A percentile compares a stretch with the other conserved stretches of the same genome.
phyloP scores from a whole-genome alignment of 2,113 vertebrate genomes.

The Fregetta grallaria region DNA sequence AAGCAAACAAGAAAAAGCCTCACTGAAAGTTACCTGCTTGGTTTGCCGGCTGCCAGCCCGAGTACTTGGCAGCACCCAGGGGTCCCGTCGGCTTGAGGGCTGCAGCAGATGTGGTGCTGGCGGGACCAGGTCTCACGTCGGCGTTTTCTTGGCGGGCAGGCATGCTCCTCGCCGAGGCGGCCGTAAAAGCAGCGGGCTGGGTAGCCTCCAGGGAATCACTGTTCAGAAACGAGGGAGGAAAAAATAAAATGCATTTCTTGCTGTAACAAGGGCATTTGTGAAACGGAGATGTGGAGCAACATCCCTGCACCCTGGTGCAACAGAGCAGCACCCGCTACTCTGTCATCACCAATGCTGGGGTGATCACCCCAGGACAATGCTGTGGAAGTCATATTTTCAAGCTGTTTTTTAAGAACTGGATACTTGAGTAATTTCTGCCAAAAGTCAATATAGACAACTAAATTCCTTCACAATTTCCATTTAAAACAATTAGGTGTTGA shows the following conservation, averaged over 20 bases:
- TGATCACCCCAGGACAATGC: no score
- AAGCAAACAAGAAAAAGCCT: neutral
- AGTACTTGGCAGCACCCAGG: constrained; percentile 61
- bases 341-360: neutral
- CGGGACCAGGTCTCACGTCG: constrained; percentile 19
- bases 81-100: constrained; percentile 49
- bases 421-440: neutral
- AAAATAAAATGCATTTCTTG: neutral
- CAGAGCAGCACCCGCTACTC: neutral
- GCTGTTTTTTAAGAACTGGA: neutral
- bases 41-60: constrained; percentile 65
- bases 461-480: neutral
- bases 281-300: neutral
- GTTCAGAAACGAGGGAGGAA: constrained; percentile 5
- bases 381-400: neutral
- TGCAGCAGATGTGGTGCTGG: neutral
- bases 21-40: constrained; percentile 71
- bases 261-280: neutral
- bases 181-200: constrained; percentile 38
- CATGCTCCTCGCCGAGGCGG: constrained; percentile 65
- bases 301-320: neutral
- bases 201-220: constrained; percentile 76
- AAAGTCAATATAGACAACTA: neutral
- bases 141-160: constrained; percentile 59
- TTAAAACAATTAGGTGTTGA: neutral